Conservation (phyloP, 2,113 vertebrate species). For the Silurus asotus region DNA sequence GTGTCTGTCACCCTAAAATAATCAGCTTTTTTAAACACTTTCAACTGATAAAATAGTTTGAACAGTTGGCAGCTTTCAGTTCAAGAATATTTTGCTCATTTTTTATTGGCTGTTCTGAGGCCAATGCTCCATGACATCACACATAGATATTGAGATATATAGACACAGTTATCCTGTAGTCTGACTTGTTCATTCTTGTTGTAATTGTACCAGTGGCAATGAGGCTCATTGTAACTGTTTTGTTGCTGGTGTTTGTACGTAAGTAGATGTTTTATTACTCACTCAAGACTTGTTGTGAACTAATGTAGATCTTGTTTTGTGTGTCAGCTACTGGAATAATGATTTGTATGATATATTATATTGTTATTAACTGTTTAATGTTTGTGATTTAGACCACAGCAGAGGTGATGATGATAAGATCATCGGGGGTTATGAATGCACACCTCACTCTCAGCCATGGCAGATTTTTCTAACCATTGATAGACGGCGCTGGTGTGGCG, state of each 20-base stretch:
- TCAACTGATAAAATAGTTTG: constrained; percentile 43
- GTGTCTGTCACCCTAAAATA: constrained; percentile 17
- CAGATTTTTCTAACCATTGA: constrained; percentile 58
- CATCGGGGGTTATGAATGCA: constrained; percentile 60
- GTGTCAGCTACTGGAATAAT: not conserved
- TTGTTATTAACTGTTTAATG: not conserved
- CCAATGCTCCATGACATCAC: constrained; percentile 2
- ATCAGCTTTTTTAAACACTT: not conserved
- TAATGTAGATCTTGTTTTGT: not conserved
- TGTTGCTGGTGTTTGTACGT: constrained; percentile 49
- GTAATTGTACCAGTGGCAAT: constrained; percentile 23
- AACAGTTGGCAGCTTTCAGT: constrained; percentile 45
- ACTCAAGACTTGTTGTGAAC: not conserved
- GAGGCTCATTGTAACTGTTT: constrained; percentile 39
- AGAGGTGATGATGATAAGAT: constrained; percentile 54
- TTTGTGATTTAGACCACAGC: constrained; percentile 25
- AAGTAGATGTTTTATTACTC: constrained; percentile 8
- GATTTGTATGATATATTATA: not conserved
- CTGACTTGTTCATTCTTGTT: not conserved
- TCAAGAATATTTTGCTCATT: not conserved
- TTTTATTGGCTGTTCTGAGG: not conserved
- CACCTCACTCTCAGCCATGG: constrained; percentile 59
- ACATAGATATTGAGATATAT: no score
- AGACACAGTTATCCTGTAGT: not conserved
- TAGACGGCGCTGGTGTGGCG: constrained; percentile 58